Evolutionary conservation across 2,113 vertebrate species (phyloP).

Genomic region (Trinectes maculatus): DNA sequence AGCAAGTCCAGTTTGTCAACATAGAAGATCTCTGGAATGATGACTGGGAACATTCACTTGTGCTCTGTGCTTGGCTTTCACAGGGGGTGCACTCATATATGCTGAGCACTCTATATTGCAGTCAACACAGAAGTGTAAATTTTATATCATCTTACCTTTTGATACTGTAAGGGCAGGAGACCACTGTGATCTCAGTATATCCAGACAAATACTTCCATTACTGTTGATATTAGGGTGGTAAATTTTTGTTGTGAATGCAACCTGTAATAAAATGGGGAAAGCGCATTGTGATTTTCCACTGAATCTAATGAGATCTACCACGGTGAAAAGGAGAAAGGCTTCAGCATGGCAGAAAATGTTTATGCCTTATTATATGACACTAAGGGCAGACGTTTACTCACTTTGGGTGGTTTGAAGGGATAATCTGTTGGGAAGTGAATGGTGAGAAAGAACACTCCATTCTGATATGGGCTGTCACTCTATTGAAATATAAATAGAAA

Average conservation of each 20-base stretch:
- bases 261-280: conserved; percentile 64
- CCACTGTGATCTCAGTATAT: conserved; percentile 87
- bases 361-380: neutral
- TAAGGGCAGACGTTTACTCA: conserved; percentile 45
- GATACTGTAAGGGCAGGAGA: conserved; percentile 87
- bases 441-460: conserved; percentile 86
- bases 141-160: conserved; percentile 76
- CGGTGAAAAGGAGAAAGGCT: neutral
- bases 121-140: neutral
- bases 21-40: too few species aligned
- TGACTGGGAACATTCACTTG: too few species aligned
- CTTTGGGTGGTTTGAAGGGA: conserved; percentile 88
- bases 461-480: conserved; percentile 87
- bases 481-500: conserved; percentile 54
- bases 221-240: conserved; percentile 89
- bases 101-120: too few species aligned
- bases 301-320: neutral
- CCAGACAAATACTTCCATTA: conserved; percentile 87
- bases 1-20: too few species aligned
- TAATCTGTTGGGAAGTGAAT: conserved; percentile 88
- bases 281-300: conserved; percentile 2
- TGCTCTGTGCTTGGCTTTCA: too few species aligned
- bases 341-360: neutral
- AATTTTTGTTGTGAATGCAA: conserved; percentile 87
- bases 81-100: too few species aligned